phyloP scores from a whole-genome alignment of 2,113 vertebrate species.

The Nymphicus hollandicus region DNA sequence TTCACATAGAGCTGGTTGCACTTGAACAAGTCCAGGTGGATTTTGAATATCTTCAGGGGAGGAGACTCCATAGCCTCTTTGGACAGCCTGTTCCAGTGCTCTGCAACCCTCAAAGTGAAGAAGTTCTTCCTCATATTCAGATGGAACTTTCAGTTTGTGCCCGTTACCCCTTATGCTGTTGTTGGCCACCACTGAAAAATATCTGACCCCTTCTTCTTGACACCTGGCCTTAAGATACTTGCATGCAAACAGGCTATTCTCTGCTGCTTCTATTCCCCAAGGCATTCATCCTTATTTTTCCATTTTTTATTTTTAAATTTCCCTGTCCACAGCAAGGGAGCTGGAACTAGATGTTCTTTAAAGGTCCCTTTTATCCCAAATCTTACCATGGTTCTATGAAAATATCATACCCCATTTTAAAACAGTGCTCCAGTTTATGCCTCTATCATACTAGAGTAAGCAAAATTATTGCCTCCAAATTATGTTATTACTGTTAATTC shows the following conservation, averaged over 20 bases:
- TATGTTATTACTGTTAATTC: neutral
- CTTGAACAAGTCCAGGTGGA: neutral
- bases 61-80: neutral
- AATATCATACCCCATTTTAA: neutral
- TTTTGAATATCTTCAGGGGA: neutral
- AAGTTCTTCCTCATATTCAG: neutral
- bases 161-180: neutral
- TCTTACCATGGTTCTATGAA: neutral
- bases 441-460: neutral
- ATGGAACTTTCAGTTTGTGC: neutral
- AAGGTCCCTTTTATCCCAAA: neutral
- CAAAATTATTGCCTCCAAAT: neutral
- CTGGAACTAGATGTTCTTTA: neutral
- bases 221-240: neutral
- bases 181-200: neutral
- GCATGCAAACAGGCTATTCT: neutral
- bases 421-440: neutral
- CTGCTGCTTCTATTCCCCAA: neutral
- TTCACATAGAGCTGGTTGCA: neutral
- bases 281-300: neutral
- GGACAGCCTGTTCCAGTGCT: neutral
- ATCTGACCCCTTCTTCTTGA: neutral
- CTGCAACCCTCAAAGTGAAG: neutral
- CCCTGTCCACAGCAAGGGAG: accelerated
- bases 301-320: neutral